These are phyloP conservation scores for Polyergus mexicanus DNA, from an alignment of 1,140 invertebrate species.

Conservation along the genomic window DNA sequence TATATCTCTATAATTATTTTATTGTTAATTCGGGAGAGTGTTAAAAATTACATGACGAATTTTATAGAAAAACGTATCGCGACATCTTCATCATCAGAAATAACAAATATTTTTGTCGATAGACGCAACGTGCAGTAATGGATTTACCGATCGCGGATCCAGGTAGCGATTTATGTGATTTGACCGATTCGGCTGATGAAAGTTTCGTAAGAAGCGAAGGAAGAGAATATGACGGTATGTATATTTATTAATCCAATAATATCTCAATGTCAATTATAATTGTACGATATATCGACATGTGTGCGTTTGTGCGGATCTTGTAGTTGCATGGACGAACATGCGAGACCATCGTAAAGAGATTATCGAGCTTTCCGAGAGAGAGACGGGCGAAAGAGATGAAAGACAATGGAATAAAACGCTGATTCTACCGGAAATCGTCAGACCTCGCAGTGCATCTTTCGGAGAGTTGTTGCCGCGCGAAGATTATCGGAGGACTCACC, in stretches of 20 bases:
- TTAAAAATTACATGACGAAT: neutral
- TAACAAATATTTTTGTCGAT: neutral
- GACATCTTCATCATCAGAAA: neutral
- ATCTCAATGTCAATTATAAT: neutral
- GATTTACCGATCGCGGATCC: constrained; percentile 87
- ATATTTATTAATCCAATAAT: neutral
- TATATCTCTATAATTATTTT: constrained; percentile 41
- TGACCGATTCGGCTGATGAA: constrained; percentile 86
- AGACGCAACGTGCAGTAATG: constrained; percentile 81
- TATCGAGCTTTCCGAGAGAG: constrained; percentile 37
- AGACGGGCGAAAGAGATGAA: constrained; percentile 42
- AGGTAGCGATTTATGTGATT: constrained; percentile 86
- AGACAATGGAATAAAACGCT: constrained; percentile 5
- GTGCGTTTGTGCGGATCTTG: neutral
- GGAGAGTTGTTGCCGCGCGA: constrained; percentile 84
- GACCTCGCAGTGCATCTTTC: constrained; percentile 87
- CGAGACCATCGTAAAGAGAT: constrained; percentile 31
- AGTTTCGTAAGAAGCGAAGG: constrained; percentile 79
- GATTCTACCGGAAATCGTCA: constrained; percentile 78
- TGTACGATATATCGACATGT: neutral
- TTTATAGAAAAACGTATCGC: neutral
- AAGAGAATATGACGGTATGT: constrained; percentile 58
- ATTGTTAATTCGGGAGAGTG: neutral
- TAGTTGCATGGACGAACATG: constrained; percentile 22
- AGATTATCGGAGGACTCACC: constrained; percentile 81